Evolutionary conservation across 2,113 vertebrate species (phyloP).

Genomic region (Eulemur macaco): DNA sequence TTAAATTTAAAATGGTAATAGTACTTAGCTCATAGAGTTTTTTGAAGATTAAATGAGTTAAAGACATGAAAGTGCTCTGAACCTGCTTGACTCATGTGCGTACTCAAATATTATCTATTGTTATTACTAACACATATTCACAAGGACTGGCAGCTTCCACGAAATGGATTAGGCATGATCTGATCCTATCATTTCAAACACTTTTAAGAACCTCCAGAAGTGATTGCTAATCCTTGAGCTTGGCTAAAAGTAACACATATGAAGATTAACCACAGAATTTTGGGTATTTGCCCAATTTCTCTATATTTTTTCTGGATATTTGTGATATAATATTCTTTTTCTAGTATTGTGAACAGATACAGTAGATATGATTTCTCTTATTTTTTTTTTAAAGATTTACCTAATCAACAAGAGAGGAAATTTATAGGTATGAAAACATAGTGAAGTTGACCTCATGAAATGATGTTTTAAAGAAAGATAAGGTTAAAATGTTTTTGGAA

Average conservation of each 20-base stretch:
- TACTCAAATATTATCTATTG: neutral
- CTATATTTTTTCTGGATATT: neutral
- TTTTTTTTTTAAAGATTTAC: neutral
- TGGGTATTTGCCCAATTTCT: neutral
- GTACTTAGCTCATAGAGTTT: neutral
- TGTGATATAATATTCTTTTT: neutral
- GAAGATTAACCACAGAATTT: neutral
- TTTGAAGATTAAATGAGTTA: neutral
- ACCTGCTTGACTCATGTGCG: neutral
- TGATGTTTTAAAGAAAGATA: constrained; percentile 11
- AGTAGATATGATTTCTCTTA: neutral
- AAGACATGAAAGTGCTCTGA: neutral
- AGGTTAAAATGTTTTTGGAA: neutral
- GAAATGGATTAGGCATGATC: neutral
- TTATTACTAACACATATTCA: neutral
- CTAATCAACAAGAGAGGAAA: neutral
- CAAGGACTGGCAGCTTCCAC: neutral
- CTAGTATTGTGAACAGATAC: neutral
- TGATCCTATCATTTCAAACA: neutral
- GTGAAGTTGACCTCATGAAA: neutral
- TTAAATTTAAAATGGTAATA: neutral
- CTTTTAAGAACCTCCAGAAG: neutral
- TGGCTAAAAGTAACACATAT: neutral
- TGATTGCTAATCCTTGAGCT: neutral
- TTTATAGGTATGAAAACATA: neutral